Evolutionary conservation across 2,797 vertebrate species (phyloP), one percentile per base, ranked within the genome.

Genomic region (Diceros bicornis): DNA sequence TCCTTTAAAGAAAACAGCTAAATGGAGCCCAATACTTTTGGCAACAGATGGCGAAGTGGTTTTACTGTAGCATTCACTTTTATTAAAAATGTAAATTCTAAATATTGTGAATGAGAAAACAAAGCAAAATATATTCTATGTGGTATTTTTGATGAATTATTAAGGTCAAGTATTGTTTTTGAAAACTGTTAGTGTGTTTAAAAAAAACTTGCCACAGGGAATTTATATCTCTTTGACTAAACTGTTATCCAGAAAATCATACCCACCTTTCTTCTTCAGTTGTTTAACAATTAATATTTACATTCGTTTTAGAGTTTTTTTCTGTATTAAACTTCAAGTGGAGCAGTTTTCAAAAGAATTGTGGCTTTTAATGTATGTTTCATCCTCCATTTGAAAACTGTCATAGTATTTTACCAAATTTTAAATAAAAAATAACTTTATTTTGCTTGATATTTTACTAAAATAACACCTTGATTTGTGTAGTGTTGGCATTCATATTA

Each of bases 61-160:
- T 97, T 94, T 37, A 84, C 66, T 37, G 18, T 27, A 69, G 16
- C 8, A 55, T 74, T 87, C 20, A 69, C 78, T 95, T 96, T 92
- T 89, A 87, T 64, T 62, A 72, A 74, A 91, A 89, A 91, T 92
- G 50, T 44, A 89, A 91, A 66, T 82, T 91, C 7, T 91, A 96
- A 94, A 83, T 94, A 94, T 47, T 64, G 16, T 64, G n/a, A 88
- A 91, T 59, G 83, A 96, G 91, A 84, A 89, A 50, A 83, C 27
- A 84, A 78, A 77, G 62, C 10, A 88, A 96, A 91, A 91, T 66
- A 41, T 84, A 95, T 66, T 83, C 59, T 88, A 55, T 37, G 44
- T 79, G 21, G 20, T 84, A 21, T 41, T 85, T 97, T 95, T 88
- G 85, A 94, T 89, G 21, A 92, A 84, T 93, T 83, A 94, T 94